Percentiles rank a stretch among this genome's conserved stretches.
phyloP scores from a whole-genome alignment of 2,888 invertebrate species.

The Mesorhabditis spiculigera region DNA sequence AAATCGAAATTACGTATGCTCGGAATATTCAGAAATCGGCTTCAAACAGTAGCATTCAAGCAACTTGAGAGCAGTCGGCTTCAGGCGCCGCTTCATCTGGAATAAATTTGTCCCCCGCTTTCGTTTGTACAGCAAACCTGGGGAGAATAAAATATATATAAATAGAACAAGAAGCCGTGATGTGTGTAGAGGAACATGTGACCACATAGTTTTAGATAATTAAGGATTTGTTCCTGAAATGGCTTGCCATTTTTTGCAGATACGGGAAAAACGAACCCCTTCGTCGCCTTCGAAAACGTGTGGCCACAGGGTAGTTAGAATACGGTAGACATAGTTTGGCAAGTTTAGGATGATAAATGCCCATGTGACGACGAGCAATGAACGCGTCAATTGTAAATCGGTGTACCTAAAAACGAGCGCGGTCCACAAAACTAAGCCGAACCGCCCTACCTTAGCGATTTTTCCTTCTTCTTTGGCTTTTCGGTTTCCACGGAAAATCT shows the following conservation, averaged over 20 bases:
- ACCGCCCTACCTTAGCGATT: slow-evolving; percentile 14
- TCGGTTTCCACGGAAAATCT: slow-evolving; percentile 15
- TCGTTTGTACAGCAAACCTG: slow-evolving; percentile 18
- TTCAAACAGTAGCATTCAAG: slow-evolving; percentile 56
- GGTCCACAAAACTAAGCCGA: no score
- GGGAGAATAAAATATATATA: slow-evolving; percentile 55
- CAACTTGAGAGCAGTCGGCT: slow-evolving; percentile 51
- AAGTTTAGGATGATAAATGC: slow-evolving; percentile 49
- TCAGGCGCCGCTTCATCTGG: slow-evolving; percentile 43
- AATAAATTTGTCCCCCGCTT: neutral
- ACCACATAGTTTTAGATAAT: slow-evolving; percentile 23
- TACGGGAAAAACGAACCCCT: no score
- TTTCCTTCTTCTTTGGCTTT: slow-evolving; percentile 11
- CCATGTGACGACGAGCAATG: slow-evolving; percentile 47
- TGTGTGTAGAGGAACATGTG: slow-evolving; percentile 53
- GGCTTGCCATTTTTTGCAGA: no score
- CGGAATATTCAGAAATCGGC: slow-evolving; percentile 30
- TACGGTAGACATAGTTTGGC: slow-evolving; percentile 52
- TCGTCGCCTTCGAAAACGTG: neutral
- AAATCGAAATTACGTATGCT: slow-evolving; percentile 18
- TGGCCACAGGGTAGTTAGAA: slow-evolving; percentile 28
- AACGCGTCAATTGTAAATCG: slow-evolving; percentile 50
- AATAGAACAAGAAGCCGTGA: slow-evolving; percentile 53
- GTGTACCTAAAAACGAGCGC: slow-evolving; percentile 33
- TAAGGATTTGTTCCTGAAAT: neutral